Conservation (phyloP, 2,888 invertebrate species). For the Calameuta idolon region DNA sequence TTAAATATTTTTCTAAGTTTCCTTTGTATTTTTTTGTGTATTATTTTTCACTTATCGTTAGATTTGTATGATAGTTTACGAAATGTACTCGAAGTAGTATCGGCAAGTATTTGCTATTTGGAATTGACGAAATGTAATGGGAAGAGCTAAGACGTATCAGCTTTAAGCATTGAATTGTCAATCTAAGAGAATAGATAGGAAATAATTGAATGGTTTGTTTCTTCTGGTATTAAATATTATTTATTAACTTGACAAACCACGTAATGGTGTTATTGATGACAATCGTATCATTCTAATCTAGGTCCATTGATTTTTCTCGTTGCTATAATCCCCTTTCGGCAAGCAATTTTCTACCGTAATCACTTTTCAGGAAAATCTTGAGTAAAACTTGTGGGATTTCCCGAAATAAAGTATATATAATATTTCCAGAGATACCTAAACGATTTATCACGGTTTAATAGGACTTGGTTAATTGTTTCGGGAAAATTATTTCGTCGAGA, state of each 20-base stretch:
- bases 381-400: not conserved
- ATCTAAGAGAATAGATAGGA: not conserved
- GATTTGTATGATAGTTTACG: too few species aligned
- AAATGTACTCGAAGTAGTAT: too few species aligned
- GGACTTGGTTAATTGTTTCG: not conserved
- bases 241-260: not conserved
- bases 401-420: not conserved
- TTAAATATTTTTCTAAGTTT: not conserved
- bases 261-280: not conserved
- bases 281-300: not conserved
- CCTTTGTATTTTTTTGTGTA: not conserved
- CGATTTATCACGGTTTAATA: not conserved
- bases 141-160: not conserved
- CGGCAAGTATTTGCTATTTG: too few species aligned
- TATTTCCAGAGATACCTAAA: not conserved
- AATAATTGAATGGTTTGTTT: not conserved
- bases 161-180: not conserved
- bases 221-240: not conserved
- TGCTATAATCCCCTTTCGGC: not conserved
- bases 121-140: too few species aligned
- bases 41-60: too few species aligned
- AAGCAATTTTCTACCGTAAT: not conserved
- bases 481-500: not conserved
- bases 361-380: not conserved
- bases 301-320: not conserved